Evolutionary conservation across 2,113 vertebrate species (phyloP).

Genomic region (Echinops telfairi): DNA sequence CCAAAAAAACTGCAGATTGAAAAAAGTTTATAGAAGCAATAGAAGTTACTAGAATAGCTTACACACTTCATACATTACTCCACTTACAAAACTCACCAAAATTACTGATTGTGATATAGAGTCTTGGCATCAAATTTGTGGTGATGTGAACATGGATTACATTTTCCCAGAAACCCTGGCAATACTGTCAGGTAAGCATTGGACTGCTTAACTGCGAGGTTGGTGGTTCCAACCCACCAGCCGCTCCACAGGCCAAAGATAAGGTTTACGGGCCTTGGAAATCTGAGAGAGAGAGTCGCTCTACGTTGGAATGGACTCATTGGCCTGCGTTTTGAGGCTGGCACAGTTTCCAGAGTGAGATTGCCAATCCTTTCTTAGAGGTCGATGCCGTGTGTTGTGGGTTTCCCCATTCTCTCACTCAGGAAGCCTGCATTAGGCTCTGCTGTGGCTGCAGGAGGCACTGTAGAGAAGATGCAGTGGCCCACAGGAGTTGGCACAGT

Average conservation of each 20-base stretch:
- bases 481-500: not conserved
- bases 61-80: not conserved
- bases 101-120: not conserved
- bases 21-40: not conserved
- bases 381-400: not conserved
- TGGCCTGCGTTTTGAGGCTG: too few species aligned
- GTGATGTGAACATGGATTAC: not conserved
- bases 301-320: too few species aligned
- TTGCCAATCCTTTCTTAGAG: not conserved
- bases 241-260: too few species aligned
- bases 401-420: not conserved
- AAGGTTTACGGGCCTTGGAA: too few species aligned
- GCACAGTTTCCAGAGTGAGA: not conserved
- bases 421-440: not conserved
- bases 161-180: not conserved
- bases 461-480: not conserved
- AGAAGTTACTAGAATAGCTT: conserved; percentile 14
- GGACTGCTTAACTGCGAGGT: too few species aligned
- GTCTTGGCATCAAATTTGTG: not conserved
- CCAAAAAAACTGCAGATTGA: not conserved
- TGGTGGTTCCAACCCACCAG: too few species aligned
- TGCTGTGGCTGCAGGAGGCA: not conserved
- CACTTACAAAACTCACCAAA: conserved; percentile 33
- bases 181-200: too few species aligned
- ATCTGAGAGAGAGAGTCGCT: too few species aligned